Percentiles rank a stretch among this genome's conserved stretches.
These are phyloP conservation scores for Cervus canadensis DNA, from an alignment of 2,113 vertebrate genomes.

Conservation along the genomic window DNA sequence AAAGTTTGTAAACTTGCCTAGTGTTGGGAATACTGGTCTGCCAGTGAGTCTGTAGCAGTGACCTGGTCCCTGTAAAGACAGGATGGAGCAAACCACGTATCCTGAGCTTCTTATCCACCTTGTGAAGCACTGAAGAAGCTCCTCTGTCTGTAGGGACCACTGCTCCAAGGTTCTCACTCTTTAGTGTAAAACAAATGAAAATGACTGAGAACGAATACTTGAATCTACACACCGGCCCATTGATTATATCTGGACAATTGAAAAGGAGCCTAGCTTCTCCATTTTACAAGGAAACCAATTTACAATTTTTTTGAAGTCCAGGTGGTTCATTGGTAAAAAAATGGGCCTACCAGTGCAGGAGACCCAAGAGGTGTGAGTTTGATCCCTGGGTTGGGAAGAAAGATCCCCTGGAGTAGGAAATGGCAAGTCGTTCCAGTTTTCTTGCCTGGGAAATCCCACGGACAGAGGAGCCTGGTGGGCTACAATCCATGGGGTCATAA, in stretches of 20 bases:
- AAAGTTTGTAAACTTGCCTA: neutral
- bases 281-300: neutral
- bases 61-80: neutral
- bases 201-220: neutral
- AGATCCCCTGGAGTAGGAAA: neutral
- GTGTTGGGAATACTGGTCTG: neutral
- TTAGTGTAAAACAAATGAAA: neutral
- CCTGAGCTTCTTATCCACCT: neutral
- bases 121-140: too few relatives aligned
- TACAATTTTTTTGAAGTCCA: neutral
- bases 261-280: neutral
- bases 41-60: rapidly evolving
- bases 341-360: neutral
- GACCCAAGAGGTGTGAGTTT: neutral
- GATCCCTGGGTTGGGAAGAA: neutral
- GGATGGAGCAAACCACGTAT: neutral
- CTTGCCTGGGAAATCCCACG: neutral
- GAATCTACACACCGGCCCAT: neutral
- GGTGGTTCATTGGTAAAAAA: neutral
- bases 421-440: rapidly evolving
- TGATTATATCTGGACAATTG: neutral
- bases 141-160: too few relatives aligned
- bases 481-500: neutral
- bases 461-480: neutral
- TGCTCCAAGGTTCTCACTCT: neutral